Conservation (phyloP, 2,797 vertebrate species). For the Merluccius polli region DNA sequence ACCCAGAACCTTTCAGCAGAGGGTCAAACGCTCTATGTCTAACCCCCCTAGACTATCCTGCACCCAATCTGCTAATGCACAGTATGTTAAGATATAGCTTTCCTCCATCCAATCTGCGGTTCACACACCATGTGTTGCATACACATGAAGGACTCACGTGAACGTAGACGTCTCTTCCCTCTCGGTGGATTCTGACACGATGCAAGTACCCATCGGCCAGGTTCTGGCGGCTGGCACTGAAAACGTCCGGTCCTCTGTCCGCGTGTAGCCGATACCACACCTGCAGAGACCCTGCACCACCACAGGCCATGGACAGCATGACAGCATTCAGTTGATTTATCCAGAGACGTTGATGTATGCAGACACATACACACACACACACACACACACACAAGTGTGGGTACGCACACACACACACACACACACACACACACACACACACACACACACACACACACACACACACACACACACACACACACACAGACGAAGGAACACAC, state of each 20-base stretch:
- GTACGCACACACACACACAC: background rate
- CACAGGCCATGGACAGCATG: no score
- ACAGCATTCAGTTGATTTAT: no score
- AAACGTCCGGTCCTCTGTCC: slow-evolving; percentile 73
- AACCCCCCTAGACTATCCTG: no score
- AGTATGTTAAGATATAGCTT: background rate
- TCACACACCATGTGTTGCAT: background rate
- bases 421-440: background rate
- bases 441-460: background rate
- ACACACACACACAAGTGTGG: background rate
- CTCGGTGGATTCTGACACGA: slow-evolving; percentile 76
- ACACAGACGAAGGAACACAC: background rate
- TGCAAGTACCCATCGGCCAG: slow-evolving; percentile 80
- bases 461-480: background rate
- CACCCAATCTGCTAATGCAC: no score
- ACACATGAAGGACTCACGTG: slow-evolving; percentile 67
- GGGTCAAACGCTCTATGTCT: no score
- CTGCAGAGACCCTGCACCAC: slow-evolving; percentile 80
- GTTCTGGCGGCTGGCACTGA: slow-evolving; percentile 73
- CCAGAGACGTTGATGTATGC: no score
- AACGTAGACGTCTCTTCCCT: slow-evolving; percentile 75
- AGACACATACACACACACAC: background rate
- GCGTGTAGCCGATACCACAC: slow-evolving; percentile 77
- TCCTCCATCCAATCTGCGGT: background rate
- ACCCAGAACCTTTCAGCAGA: background rate